A percentile compares a stretch with the other conserved stretches of the same genome.
Evolutionary conservation across 2,888 invertebrate genomes (phyloP).

Genomic region (Acrobasis suavella): DNA sequence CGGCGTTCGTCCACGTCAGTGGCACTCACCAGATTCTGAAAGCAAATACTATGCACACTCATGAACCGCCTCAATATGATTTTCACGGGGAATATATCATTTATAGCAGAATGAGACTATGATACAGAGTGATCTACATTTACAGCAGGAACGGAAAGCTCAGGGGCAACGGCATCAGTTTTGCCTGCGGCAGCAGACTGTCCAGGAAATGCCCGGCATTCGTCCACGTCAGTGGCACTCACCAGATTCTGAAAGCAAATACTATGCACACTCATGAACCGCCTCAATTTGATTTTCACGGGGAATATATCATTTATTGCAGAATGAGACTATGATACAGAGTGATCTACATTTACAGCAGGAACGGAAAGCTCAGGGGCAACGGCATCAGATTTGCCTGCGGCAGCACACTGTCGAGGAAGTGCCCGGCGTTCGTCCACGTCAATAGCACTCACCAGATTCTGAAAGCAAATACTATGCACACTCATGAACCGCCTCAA

Average conservation of each 20-base stretch:
- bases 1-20: constrained; percentile 39
- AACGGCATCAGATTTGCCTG: constrained; percentile 41
- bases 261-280: constrained; percentile 37
- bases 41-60: constrained; percentile 35
- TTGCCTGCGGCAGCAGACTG: constrained; percentile 39
- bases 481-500: constrained; percentile 34
- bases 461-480: constrained; percentile 32
- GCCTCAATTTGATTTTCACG: constrained; percentile 1
- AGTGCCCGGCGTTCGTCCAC: constrained; percentile 39
- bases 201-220: constrained; percentile 39
- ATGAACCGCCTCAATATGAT: constrained; percentile 23
- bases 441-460: constrained; percentile 38
- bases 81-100: constrained; percentile 4
- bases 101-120: not conserved
- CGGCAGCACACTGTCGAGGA: constrained; percentile 37
- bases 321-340: not conserved
- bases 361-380: constrained; percentile 33
- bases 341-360: constrained; percentile 41
- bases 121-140: too few species aligned
- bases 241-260: constrained; percentile 34
- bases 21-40: constrained; percentile 37
- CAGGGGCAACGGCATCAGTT: constrained; percentile 36
- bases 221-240: constrained; percentile 39
- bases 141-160: constrained; percentile 42
- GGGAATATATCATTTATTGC: not conserved